A percentile compares a stretch with the other conserved stretches of the same genome.
These are phyloP conservation scores for Typhlomys cinereus DNA, from an alignment of 2,113 vertebrate genomes.

Conservation along the genomic window DNA sequence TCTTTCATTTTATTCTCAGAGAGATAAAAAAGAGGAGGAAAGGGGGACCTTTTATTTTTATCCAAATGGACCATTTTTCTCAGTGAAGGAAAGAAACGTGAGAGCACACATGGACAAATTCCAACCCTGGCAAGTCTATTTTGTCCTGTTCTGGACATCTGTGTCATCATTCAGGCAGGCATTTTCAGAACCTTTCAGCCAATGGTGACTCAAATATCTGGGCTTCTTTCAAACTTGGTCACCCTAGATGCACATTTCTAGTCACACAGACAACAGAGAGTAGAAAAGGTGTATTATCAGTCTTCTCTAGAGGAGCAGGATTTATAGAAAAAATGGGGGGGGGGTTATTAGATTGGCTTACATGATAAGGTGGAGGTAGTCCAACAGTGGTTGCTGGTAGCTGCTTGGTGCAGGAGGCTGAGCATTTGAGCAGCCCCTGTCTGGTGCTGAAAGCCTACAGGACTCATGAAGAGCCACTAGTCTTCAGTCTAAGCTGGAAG, in stretches of 20 bases:
- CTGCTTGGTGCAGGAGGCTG: too few relatives aligned
- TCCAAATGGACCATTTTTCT: not conserved
- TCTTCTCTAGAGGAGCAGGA: too few relatives aligned
- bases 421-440: too few relatives aligned
- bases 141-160: not conserved
- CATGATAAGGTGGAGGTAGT: too few relatives aligned
- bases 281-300: too few relatives aligned
- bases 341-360: too few relatives aligned
- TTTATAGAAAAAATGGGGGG: too few relatives aligned
- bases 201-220: not conserved
- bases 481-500: too few relatives aligned
- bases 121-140: not conserved
- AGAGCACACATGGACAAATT: not conserved
- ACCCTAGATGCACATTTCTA: not conserved
- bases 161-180: not conserved
- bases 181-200: not conserved
- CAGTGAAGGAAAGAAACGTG: not conserved
- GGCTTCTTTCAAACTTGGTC: not conserved
- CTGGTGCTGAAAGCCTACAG: too few relatives aligned
- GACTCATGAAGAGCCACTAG: too few relatives aligned
- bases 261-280: not conserved
- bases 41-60: not conserved
- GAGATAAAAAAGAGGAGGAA: not conserved
- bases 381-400: too few relatives aligned
- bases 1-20: not conserved